Evolutionary conservation across 2,888 invertebrate genomes (phyloP).

Genomic region (Ethmia dodecea): DNA sequence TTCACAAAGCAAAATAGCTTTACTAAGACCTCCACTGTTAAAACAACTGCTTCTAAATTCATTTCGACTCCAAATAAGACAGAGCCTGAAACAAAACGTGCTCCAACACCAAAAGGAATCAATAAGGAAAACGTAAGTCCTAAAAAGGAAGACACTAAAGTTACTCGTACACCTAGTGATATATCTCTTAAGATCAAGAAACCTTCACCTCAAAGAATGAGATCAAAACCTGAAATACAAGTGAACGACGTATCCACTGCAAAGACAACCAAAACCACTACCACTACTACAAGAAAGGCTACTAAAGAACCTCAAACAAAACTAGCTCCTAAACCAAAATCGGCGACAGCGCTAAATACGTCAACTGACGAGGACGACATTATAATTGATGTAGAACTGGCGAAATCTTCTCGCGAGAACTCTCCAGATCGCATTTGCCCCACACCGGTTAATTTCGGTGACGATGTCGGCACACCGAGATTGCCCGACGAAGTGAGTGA

Average conservation of each 20-base stretch:
- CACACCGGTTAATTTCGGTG: constrained; percentile 78
- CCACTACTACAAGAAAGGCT: constrained; percentile 33
- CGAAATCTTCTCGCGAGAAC: constrained; percentile 86
- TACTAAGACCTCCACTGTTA: constrained; percentile 37
- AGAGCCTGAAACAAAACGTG: constrained; percentile 48
- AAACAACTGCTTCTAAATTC: constrained; percentile 25
- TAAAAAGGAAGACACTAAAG: constrained; percentile 63
- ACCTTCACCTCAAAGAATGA: constrained; percentile 57
- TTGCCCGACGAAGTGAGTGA: constrained; percentile 86
- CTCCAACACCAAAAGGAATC: constrained; percentile 47
- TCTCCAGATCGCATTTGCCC: constrained; percentile 85
- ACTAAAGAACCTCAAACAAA: constrained; percentile 48
- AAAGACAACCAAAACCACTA: constrained; percentile 35
- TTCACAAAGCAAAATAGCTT: constrained; percentile 43
- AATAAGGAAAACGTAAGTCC: constrained; percentile 48
- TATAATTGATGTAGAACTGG: constrained; percentile 83
- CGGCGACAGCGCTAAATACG: constrained; percentile 70
- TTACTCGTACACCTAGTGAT: constrained; percentile 77
- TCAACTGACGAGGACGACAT: constrained; percentile 73
- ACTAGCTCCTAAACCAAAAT: constrained; percentile 59
- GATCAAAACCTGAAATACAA: constrained; percentile 70
- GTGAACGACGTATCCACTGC: constrained; percentile 48
- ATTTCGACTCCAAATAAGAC: constrained; percentile 28
- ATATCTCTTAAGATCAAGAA: constrained; percentile 71
- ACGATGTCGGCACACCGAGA: constrained; percentile 79